These are phyloP conservation scores for Canis aureus DNA, from an alignment of 2,113 vertebrate genomes.

Conservation along the genomic window DNA sequence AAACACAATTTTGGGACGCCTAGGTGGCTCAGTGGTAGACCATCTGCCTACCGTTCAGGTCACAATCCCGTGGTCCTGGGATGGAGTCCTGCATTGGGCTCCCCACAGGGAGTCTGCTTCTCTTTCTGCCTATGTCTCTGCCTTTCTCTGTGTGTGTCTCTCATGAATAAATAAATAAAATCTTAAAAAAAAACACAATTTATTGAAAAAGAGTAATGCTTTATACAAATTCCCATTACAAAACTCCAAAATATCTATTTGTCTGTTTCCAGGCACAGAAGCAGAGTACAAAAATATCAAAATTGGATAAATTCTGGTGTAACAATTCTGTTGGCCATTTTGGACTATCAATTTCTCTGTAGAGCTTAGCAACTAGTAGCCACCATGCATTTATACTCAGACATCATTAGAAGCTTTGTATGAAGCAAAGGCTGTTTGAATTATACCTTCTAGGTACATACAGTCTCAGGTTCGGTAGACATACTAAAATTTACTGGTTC, in stretches of 20 bases:
- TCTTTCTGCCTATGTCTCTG: too few relatives aligned
- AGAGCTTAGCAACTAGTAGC: background rate
- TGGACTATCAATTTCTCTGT: background rate
- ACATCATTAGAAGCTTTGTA: background rate
- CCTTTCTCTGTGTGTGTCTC: too few relatives aligned
- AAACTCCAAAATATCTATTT: constrained; percentile 73
- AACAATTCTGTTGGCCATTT: constrained; percentile 47
- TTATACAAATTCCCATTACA: constrained; percentile 86
- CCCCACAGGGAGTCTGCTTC: too few relatives aligned
- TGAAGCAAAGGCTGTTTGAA: background rate
- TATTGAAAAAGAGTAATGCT: constrained; percentile 89
- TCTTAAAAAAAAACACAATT: constrained; percentile 78
- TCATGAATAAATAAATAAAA: too few relatives aligned
- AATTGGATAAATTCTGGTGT: constrained; percentile 60
- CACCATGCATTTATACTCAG: background rate
- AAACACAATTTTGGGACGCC: background rate
- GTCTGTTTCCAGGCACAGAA: constrained; percentile 75
- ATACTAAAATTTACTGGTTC: background rate
- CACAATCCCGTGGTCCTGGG: too few relatives aligned
- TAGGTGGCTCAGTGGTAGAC: too few relatives aligned
- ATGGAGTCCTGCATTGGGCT: too few relatives aligned
- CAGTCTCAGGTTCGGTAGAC: background rate
- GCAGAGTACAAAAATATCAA: constrained; percentile 81
- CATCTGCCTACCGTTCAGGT: too few relatives aligned
- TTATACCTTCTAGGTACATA: background rate